phyloP scores from a whole-genome alignment of 2,113 vertebrate species.

The Scolopax mira region DNA sequence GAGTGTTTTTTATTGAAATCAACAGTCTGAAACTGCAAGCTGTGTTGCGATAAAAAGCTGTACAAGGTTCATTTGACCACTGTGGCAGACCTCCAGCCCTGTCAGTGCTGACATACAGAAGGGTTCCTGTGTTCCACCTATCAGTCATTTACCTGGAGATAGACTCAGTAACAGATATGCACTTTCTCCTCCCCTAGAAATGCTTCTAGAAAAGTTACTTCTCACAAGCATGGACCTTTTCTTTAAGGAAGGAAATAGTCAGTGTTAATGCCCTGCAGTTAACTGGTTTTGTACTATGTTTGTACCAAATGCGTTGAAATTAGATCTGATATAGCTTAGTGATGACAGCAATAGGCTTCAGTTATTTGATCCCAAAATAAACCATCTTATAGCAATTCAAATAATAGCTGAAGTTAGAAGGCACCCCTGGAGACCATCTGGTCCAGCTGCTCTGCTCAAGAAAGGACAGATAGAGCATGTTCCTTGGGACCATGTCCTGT shows the following conservation, averaged over 20 bases:
- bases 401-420: not conserved
- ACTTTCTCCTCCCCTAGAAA: not conserved
- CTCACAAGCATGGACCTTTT: not conserved
- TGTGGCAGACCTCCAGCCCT: rapidly evolving
- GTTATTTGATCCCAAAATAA: not conserved
- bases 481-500: not conserved
- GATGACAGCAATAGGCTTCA: not conserved
- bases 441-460: not conserved
- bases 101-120: rapidly evolving
- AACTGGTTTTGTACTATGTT: not conserved
- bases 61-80: not conserved
- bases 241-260: not conserved
- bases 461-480: not conserved
- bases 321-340: not conserved
- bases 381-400: not conserved
- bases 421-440: not conserved
- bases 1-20: not conserved
- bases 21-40: not conserved
- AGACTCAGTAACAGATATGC: not conserved
- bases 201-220: not conserved
- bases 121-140: not conserved
- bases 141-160: not conserved
- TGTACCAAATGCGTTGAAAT: not conserved
- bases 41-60: not conserved
- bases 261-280: not conserved